Evolutionary conservation across 53 echinoderm and acorn worm genomes (phyloP), one percentile per base, ranked within the genome.

Genomic region (Zoroaster sp.): DNA sequence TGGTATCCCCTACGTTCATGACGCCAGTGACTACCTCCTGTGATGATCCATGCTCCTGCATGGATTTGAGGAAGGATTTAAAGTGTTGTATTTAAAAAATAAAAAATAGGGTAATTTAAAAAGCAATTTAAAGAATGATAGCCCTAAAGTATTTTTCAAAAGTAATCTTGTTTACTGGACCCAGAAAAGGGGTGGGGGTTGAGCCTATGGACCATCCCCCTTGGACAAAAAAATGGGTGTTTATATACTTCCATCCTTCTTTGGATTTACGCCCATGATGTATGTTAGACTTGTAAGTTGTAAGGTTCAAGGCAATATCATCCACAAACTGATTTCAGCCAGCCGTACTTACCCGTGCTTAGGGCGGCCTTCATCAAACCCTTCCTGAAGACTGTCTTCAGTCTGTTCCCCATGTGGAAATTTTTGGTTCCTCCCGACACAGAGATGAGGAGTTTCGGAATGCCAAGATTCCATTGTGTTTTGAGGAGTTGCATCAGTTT

Each of bases 21-120:
- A 98, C 96, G 52, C 94, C 95, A 40, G 75, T 95, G 86, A 18
- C 94, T 95, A 15, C 98, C 98, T 37, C 98, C 98, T 0, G 98
- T 98, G 21, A 98, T 94, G 47, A 98, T 98, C 98, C 98, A 98
- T 5, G 98, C 98, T 52, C 92, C 98, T 98, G 46, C n/a, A n/a
- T n/a, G n/a, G n/a, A n/a, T n/a, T 40, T 8, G 39, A 77, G 42
- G 53, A 30, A 72, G 87, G 34, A 38, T 36, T n/a, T n/a, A n/a
- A n/a, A n/a, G n/a, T n/a, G n/a, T n/a, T n/a, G 10, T 15, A 0
- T 9, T n/a, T n/a, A n/a, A n/a, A n/a, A n/a, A n/a, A n/a, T n/a
- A 13, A 66, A 74, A 47, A 63, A 30, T 66, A 89, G 40, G 21
- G n/a, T n/a, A n/a, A n/a, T n/a, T n/a, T n/a, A n/a, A n/a, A n/a